Evolutionary conservation across 2,797 vertebrate genomes (phyloP).

Genomic region (Phataginus tetradactyla): DNA sequence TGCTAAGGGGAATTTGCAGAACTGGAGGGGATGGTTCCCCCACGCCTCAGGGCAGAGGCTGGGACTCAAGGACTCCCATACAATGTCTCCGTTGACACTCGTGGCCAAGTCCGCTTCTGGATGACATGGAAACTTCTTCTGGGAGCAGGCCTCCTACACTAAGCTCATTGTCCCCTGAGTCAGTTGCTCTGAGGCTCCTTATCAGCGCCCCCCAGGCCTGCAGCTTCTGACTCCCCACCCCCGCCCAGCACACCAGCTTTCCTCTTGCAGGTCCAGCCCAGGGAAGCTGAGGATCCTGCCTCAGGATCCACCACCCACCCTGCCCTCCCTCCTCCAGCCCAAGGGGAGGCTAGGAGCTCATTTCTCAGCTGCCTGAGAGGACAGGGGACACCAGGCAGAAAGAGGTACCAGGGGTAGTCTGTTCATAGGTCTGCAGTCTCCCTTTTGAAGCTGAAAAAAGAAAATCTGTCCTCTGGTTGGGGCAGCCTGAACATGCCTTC

Average conservation of each 20-base stretch:
- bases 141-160: slow-evolving; percentile 51
- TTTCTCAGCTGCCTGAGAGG: background rate
- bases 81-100: slow-evolving; percentile 58
- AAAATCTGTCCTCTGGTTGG: background rate
- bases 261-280: background rate
- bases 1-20: background rate
- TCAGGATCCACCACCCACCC: background rate
- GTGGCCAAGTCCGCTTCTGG: background rate
- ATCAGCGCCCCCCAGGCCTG: background rate
- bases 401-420: background rate
- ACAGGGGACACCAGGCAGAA: background rate
- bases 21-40: background rate
- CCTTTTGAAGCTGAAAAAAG: background rate
- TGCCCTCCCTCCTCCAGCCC: too few relatives aligned
- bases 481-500: background rate
- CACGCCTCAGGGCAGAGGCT: background rate
- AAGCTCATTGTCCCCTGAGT: slow-evolving; percentile 48
- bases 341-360: background rate
- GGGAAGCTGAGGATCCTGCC: background rate
- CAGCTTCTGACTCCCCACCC: background rate
- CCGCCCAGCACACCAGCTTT: background rate
- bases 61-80: slow-evolving; percentile 13
- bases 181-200: background rate
- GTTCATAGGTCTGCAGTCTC: background rate
- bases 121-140: slow-evolving; percentile 57